Conservation (phyloP, 53 echinoderm and acorn worm genomes). For the Actinopyga echinites region DNA sequence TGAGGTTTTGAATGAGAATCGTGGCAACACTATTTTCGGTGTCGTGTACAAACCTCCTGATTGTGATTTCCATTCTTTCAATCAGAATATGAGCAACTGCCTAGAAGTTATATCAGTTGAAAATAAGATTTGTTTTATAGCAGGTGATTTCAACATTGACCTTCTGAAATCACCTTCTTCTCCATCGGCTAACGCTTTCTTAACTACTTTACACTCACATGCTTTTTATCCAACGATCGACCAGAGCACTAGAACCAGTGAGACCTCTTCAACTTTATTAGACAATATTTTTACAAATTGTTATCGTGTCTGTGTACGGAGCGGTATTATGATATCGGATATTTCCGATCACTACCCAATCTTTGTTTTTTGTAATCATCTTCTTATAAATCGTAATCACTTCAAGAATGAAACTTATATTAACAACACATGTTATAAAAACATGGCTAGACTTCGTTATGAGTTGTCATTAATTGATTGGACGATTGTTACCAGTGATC, state of each 20-base stretch:
- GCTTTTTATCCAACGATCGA: constrained; percentile 5
- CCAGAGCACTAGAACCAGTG: neutral
- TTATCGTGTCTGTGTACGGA: neutral
- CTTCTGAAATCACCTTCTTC: neutral
- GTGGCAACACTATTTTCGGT: neutral
- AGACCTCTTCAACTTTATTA: neutral
- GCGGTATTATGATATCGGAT: constrained; percentile 7
- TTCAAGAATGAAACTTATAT: neutral
- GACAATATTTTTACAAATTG: neutral
- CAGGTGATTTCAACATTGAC: neutral
- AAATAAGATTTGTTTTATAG: too few species aligned
- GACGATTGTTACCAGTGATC: constrained; percentile 23
- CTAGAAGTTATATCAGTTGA: too few species aligned
- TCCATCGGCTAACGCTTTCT: neutral
- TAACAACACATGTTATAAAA: neutral
- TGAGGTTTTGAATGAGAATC: neutral
- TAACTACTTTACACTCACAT: neutral
- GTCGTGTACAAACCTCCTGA: neutral
- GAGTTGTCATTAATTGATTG: constrained; percentile 20
- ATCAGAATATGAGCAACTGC: neutral
- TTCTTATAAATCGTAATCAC: constrained; percentile 14
- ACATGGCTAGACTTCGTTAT: constrained; percentile 1
- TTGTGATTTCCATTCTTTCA: neutral
- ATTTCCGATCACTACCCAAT: constrained; percentile 10
- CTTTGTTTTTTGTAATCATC: neutral